phyloP scores from a whole-genome alignment of 2,113 vertebrate genomes.

The Colossoma macropomum region DNA sequence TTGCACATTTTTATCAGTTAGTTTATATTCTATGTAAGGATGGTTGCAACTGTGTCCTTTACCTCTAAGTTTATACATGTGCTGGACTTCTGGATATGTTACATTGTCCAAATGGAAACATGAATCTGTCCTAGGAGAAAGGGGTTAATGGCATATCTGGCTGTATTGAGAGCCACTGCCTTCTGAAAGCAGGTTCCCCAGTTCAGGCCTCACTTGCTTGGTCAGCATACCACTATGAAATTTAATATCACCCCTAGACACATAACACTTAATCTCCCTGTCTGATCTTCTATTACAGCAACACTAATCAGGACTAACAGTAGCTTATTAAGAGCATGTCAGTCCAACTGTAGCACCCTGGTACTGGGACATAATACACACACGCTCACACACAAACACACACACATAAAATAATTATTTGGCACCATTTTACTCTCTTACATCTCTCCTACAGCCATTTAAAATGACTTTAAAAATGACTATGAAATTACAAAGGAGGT shows the following conservation, averaged over 20 bases:
- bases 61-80: too few species aligned
- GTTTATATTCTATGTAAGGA: too few species aligned
- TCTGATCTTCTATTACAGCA: conserved; percentile 28
- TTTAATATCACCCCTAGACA: conserved; percentile 3
- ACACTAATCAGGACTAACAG: not conserved
- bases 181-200: not conserved
- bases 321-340: not conserved
- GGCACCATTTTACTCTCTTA: not conserved
- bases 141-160: not conserved
- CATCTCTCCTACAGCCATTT: not conserved
- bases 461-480: too few species aligned
- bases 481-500: not conserved
- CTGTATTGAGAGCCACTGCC: not conserved
- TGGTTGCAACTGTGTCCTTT: too few species aligned
- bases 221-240: not conserved
- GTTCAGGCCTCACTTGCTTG: not conserved
- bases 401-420: not conserved
- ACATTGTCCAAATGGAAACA: too few species aligned
- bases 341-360: not conserved
- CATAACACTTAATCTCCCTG: conserved; percentile 24
- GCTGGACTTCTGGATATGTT: too few species aligned
- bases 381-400: too few species aligned
- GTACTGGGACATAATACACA: not conserved
- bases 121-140: too few species aligned
- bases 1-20: too few species aligned